Evolutionary conservation across 2,888 invertebrate species (phyloP), one percentile per base, ranked within the genome.

Genomic region (Troilus luridus): DNA sequence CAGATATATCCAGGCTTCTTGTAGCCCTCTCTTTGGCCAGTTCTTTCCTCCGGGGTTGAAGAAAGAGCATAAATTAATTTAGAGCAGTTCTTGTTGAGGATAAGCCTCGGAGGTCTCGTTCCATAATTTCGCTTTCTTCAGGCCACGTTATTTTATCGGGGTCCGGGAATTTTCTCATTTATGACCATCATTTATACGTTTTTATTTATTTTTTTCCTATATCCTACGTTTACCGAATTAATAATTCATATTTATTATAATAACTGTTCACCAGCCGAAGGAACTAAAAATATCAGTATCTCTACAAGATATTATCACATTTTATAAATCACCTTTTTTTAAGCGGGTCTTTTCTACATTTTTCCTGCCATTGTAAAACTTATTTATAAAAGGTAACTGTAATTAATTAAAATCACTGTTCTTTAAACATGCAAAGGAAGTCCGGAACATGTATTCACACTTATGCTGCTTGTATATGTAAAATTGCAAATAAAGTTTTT

Each of bases 11-110:
- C 89, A 60, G 89, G 41, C 62, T 89, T 89, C 64, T 64, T 89
- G 54, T 54, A 54, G 89, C 41, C 89, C 89, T 54, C 41, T 64
- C 89, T 54, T 64, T n/a, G 67, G 12, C 19, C 27, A 89, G 62
- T 89, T 89, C 89, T 89, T 89, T 89, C 89, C 62, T 89, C n/a
- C 67, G 54, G 1, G n/a, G 62, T 41, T 89, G 89, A 89, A 89
- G 89, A 89, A 89, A 89, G 62, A 19, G 54, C 64, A 89, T 89
- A 89, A 89, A 89, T 89, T 89, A 89, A 89, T 89, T 89, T 89
- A 64, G 89, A 89, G 54, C 62, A 64, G 54, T 89, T 89, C 89
- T 89, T 89, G 89, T 64, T 54, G n/a, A 58, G 60, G 62, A 58
- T 62, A 88, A 62, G 64, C 85, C 85, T 85, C 56, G 14, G 11